These are phyloP conservation scores for Paedocypris micromegethes DNA, from an alignment of 2,797 vertebrate species.

Conservation along the genomic window DNA sequence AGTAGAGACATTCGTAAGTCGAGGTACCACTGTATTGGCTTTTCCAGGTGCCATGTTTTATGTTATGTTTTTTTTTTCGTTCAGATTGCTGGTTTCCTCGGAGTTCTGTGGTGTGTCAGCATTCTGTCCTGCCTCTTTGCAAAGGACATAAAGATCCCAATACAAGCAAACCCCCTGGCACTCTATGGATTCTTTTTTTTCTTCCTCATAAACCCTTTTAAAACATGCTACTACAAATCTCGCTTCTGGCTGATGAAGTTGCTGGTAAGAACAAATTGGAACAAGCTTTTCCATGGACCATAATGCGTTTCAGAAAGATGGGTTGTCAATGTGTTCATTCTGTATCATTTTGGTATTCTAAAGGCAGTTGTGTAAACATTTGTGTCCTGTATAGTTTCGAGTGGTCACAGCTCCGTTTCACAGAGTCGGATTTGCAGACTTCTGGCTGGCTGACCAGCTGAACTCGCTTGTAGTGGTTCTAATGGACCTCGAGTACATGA, in stretches of 20 bases:
- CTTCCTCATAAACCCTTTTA: conserved; percentile 97
- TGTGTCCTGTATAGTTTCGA: conserved; percentile 74
- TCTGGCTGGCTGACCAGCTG: conserved; percentile 98
- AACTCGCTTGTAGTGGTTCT: conserved; percentile 90
- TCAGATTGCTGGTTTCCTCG: conserved; percentile 93
- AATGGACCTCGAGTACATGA: conserved; percentile 98
- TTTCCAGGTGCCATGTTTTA: too few species aligned
- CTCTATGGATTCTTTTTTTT: conserved; percentile 94
- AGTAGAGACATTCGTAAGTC: too few species aligned
- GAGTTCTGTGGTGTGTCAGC: conserved; percentile 94
- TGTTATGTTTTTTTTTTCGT: neutral
- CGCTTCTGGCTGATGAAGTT: conserved; percentile 98
- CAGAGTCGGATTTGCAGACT: conserved; percentile 95
- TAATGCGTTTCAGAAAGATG: neutral
- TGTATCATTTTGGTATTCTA: too few species aligned
- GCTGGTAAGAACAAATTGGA: conserved; percentile 71
- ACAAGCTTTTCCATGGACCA: neutral
- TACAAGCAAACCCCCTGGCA: conserved; percentile 89
- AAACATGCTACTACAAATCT: conserved; percentile 98
- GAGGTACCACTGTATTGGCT: too few species aligned
- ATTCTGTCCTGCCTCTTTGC: conserved; percentile 90
- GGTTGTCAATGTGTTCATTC: too few species aligned
- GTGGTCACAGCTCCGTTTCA: conserved; percentile 97
- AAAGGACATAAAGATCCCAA: conserved; percentile 73
- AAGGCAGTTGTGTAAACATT: too few species aligned